Conservation (phyloP, 2,888 invertebrate species). For the Aplocera efformata region DNA sequence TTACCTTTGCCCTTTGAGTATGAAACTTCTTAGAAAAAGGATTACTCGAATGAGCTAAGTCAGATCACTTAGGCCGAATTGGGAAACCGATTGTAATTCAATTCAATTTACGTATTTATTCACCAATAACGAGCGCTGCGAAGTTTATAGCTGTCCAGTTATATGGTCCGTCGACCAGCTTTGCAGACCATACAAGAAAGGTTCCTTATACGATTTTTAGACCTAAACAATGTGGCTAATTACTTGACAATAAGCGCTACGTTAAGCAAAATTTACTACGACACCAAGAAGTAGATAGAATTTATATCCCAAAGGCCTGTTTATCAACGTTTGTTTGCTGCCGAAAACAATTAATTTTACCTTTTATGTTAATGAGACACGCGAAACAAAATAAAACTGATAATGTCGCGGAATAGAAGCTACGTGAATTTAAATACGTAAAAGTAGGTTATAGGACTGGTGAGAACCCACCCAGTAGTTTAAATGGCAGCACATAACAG, state of each 20-base stretch:
- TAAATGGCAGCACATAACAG: too few species aligned
- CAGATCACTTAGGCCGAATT: too few species aligned
- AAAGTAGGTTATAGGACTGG: conserved; percentile 12
- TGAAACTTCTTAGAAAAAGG: too few species aligned
- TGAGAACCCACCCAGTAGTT: too few species aligned
- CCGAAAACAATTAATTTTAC: conserved; percentile 19
- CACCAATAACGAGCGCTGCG: conserved; percentile 5
- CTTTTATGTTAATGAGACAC: conserved; percentile 25
- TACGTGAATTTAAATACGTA: conserved; percentile 1
- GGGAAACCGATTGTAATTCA: conserved; percentile 11
- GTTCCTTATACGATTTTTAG: conserved; percentile 2
- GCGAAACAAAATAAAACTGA: conserved; percentile 24
- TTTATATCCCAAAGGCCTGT: conserved; percentile 13
- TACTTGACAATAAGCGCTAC: not conserved
- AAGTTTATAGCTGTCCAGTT: conserved; percentile 5
- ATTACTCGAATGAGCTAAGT: too few species aligned
- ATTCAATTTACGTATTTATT: conserved; percentile 20
- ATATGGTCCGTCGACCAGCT: conserved; percentile 14
- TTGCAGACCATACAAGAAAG: conserved; percentile 3
- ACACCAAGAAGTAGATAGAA: conserved; percentile 1
- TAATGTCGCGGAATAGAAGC: conserved; percentile 12
- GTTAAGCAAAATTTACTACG: not conserved
- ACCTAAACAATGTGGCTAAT: not conserved
- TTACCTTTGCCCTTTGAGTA: too few species aligned
- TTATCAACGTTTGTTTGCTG: conserved; percentile 15